Conservation (phyloP, 2,113 vertebrate species). For the Arizona elegans region DNA sequence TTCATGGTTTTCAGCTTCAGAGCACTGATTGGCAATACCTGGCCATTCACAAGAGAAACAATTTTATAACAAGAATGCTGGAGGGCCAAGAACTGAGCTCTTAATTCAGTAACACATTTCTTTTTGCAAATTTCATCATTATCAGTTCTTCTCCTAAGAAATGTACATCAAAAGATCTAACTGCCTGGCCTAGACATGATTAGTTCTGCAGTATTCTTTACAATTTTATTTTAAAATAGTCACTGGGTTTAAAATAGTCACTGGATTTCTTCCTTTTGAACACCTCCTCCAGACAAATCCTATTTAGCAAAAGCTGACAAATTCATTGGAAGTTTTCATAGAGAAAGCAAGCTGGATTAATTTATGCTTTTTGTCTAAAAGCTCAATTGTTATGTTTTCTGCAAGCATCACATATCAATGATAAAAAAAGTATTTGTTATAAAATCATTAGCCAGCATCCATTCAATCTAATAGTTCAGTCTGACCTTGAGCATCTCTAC, state of each 20-base stretch:
- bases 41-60: neutral
- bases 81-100: neutral
- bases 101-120: neutral
- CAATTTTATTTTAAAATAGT: neutral
- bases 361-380: neutral
- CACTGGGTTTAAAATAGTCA: neutral
- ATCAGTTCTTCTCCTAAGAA: neutral
- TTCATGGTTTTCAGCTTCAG: constrained; percentile 30
- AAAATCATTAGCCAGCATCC: neutral
- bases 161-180: neutral
- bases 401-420: neutral
- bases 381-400: neutral
- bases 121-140: neutral
- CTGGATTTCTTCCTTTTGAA: neutral
- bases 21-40: constrained; percentile 15
- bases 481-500: neutral
- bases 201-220: neutral
- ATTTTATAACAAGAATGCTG: neutral
- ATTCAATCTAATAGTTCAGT: neutral
- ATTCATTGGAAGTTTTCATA: neutral
- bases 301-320: neutral
- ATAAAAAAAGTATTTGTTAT: neutral
- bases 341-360: neutral
- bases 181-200: neutral
- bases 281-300: neutral